These are phyloP conservation scores for Diplolepis rosae DNA, from an alignment of 2,888 invertebrate species.

Conservation along the genomic window DNA sequence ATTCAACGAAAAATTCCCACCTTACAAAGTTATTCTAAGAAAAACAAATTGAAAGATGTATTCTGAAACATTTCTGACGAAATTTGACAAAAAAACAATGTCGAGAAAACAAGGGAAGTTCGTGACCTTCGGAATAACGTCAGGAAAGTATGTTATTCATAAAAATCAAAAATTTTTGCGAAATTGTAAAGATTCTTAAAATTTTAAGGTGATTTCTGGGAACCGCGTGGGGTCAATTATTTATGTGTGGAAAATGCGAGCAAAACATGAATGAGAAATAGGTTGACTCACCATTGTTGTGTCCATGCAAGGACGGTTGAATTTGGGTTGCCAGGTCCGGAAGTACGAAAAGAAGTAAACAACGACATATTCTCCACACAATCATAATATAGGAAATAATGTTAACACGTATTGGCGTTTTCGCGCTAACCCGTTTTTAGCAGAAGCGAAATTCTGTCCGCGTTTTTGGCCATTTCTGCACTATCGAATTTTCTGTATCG, in stretches of 20 bases:
- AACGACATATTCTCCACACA: constrained; percentile 79
- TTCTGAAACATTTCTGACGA: background rate
- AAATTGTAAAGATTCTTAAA: background rate
- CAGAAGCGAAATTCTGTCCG: constrained; percentile 59
- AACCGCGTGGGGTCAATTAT: background rate
- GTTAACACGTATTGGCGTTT: constrained; percentile 44
- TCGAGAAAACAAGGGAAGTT: background rate
- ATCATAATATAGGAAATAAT: constrained; percentile 73
- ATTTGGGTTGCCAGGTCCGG: constrained; percentile 81
- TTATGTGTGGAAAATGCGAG: background rate
- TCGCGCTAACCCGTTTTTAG: too few species aligned
- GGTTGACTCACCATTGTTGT: constrained; percentile 81
- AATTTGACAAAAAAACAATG: background rate
- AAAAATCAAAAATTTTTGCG: constrained; percentile 6
- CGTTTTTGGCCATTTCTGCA: constrained; percentile 57
- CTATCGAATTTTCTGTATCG: constrained; percentile 58
- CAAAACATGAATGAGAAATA: constrained; percentile 72
- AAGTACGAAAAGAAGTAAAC: constrained; percentile 81
- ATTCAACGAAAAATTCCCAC: background rate
- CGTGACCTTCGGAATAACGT: background rate
- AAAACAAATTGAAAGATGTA: background rate
- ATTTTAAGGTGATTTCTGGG: background rate
- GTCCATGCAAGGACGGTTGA: constrained; percentile 83
- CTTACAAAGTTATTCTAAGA: background rate
- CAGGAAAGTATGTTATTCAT: constrained; percentile 1